A percentile compares a stretch with the other conserved stretches of the same genome.
phyloP scores from a whole-genome alignment of 2,888 invertebrate species.

The Polydesmus complanatus region DNA sequence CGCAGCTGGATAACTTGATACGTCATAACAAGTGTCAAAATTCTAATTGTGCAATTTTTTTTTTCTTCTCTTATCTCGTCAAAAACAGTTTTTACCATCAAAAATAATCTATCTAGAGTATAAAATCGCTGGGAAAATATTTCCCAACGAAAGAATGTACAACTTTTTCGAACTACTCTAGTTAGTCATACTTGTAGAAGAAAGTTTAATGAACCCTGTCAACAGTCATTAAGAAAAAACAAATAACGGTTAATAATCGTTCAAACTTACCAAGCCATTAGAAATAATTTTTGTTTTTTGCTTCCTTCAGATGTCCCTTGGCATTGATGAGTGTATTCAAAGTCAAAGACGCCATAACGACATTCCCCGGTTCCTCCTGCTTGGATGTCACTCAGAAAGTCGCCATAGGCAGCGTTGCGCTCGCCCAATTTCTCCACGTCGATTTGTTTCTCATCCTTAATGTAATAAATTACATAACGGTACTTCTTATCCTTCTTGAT shows the following conservation, averaged over 20 bases:
- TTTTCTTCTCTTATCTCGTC: too few relatives aligned
- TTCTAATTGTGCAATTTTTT: too few relatives aligned
- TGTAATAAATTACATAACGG: slow-evolving; percentile 91
- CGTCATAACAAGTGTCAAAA: too few relatives aligned
- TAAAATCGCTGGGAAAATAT: neutral
- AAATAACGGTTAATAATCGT: too few relatives aligned
- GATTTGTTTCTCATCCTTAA: slow-evolving; percentile 90
- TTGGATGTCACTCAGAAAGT: slow-evolving; percentile 86
- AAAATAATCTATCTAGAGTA: too few relatives aligned
- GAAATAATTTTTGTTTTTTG: slow-evolving; percentile 93
- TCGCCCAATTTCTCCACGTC: slow-evolving; percentile 80
- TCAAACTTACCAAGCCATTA: slow-evolving; percentile 68
- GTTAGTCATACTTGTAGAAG: too few relatives aligned
- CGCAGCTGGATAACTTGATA: too few relatives aligned
- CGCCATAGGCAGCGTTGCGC: slow-evolving; percentile 81
- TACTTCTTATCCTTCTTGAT: slow-evolving; percentile 96
- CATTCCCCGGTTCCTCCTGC: slow-evolving; percentile 87
- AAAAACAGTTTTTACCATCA: too few relatives aligned
- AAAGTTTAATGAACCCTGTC: too few relatives aligned
- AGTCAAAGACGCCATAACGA: slow-evolving; percentile 95
- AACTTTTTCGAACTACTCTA: too few relatives aligned
- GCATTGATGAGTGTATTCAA: slow-evolving; percentile 94
- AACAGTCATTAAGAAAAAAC: too few relatives aligned
- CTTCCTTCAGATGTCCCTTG: slow-evolving; percentile 79
- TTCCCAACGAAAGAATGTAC: neutral